Evolutionary conservation across 2,888 invertebrate species (phyloP).

Genomic region (Eupithecia abbreviata): DNA sequence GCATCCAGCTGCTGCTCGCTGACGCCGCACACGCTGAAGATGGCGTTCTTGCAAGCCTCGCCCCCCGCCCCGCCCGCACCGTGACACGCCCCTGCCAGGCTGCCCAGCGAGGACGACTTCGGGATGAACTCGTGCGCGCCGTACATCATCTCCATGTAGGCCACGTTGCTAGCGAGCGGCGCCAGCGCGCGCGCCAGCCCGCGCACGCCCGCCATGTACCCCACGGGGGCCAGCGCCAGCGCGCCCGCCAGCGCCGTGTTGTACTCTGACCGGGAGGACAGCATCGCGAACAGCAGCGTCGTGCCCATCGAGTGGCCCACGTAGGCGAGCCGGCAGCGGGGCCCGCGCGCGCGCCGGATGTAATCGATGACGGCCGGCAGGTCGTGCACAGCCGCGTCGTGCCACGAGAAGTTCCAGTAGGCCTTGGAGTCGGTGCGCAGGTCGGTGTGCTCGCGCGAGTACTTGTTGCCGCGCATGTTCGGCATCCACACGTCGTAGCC

Average conservation of each 20-base stretch:
- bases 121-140: conserved; percentile 90
- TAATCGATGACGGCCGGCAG: conserved; percentile 93
- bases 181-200: conserved; percentile 87
- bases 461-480: conserved; percentile 91
- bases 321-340: conserved; percentile 82
- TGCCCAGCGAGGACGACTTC: conserved; percentile 82
- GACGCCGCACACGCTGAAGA: conserved; percentile 89
- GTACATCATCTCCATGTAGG: conserved; percentile 85
- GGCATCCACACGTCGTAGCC: conserved; percentile 93
- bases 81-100: conserved; percentile 84
- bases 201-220: conserved; percentile 85
- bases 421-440: conserved; percentile 81
- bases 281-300: conserved; percentile 88
- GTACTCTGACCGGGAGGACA: conserved; percentile 86
- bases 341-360: conserved; percentile 63
- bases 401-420: conserved; percentile 92
- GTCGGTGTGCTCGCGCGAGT: conserved; percentile 86
- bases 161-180: conserved; percentile 84
- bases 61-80: conserved; percentile 72
- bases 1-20: conserved; percentile 87
- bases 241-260: conserved; percentile 86
- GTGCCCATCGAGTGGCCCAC: conserved; percentile 97
- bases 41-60: conserved; percentile 86
- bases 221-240: conserved; percentile 88
- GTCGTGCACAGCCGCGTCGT: conserved; percentile 94